Percentiles rank a stretch among this genome's conserved stretches.
phyloP scores from a whole-genome alignment of 2,888 invertebrate species.

The Dynastes hyllus region DNA sequence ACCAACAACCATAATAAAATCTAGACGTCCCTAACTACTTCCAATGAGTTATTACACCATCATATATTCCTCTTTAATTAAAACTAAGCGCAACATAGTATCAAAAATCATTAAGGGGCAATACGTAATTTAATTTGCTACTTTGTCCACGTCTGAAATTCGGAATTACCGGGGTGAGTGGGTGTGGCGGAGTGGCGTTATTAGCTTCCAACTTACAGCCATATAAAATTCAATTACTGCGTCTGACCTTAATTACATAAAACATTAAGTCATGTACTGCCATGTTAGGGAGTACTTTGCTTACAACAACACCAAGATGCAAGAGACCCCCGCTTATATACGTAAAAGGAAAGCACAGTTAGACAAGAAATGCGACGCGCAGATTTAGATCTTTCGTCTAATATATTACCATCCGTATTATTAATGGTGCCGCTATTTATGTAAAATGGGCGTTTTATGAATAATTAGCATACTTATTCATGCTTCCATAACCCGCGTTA shows the following conservation, averaged over 20 bases:
- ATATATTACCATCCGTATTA: not conserved
- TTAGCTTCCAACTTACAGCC: slow-evolving; percentile 5
- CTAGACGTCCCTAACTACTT: not conserved
- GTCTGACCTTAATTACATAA: slow-evolving; percentile 34
- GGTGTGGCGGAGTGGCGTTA: not conserved
- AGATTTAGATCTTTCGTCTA: slow-evolving; percentile 12
- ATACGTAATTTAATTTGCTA: slow-evolving; percentile 10
- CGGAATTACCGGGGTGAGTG: not conserved
- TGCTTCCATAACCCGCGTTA: too few species aligned
- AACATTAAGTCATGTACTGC: slow-evolving; percentile 30
- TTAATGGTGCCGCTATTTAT: slow-evolving; percentile 1
- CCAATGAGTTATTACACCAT: not conserved
- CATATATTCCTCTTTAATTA: not conserved
- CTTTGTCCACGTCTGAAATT: slow-evolving; percentile 2
- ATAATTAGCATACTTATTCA: slow-evolving; percentile 1
- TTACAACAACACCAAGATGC: not conserved
- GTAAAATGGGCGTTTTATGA: slow-evolving; percentile 2
- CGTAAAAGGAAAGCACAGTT: not conserved
- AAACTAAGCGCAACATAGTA: not conserved
- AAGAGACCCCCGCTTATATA: not conserved
- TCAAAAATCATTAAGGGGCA: slow-evolving; percentile 5
- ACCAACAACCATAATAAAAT: too few species aligned
- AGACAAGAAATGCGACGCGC: slow-evolving; percentile 12
- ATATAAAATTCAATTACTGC: slow-evolving; percentile 37
- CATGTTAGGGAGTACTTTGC: slow-evolving; percentile 12